A percentile compares a stretch with the other conserved stretches of the same genome.
phyloP scores from a whole-genome alignment of 2,888 invertebrate species.

The Callyntrura guangdongensis region DNA sequence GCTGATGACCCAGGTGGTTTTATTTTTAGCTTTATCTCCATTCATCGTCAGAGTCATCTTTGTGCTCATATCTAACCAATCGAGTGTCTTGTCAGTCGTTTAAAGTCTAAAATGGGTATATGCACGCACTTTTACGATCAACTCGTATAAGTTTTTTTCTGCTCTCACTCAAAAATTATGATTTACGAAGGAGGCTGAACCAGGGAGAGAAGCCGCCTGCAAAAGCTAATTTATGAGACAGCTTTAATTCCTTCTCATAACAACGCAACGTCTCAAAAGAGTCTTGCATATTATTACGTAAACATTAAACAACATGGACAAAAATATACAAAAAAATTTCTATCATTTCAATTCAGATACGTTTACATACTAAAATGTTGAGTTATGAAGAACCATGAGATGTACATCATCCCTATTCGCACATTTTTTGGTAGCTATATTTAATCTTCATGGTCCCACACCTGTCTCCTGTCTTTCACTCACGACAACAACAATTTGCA shows the following conservation, averaged over 20 bases:
- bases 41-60: background rate
- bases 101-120: conserved; percentile 22
- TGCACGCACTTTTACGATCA: background rate
- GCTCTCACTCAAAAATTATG: background rate
- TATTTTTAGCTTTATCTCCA: background rate
- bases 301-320: background rate
- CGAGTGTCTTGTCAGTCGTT: background rate
- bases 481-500: too few relatives aligned
- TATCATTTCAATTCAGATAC: background rate
- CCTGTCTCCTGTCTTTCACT: too few relatives aligned
- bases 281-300: background rate
- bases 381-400: background rate
- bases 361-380: background rate
- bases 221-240: conserved; percentile 38
- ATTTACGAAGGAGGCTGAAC: too few relatives aligned
- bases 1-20: background rate
- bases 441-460: too few relatives aligned
- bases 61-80: background rate
- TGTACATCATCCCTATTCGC: background rate
- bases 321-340: background rate
- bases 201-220: background rate
- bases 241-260: conserved; percentile 10
- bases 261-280: background rate
- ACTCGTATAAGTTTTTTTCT: background rate
- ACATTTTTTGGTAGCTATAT: too few relatives aligned